phyloP scores from a whole-genome alignment of 2,113 vertebrate species.

The Semnornis frantzii region DNA sequence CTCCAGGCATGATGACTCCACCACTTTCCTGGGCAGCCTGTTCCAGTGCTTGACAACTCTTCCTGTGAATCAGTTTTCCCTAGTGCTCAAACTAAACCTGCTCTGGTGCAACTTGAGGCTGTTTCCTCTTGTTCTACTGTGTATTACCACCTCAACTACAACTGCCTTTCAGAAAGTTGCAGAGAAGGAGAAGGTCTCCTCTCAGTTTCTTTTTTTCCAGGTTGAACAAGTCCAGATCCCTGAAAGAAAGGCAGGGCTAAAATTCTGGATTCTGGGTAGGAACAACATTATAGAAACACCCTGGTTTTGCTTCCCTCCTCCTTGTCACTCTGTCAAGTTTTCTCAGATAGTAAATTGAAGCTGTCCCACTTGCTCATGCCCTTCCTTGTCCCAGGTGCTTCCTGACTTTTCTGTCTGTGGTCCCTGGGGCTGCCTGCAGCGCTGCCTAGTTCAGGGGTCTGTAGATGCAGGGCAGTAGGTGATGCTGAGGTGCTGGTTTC shows the following conservation, averaged over 20 bases:
- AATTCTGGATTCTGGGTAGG: background rate
- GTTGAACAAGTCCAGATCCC: no score
- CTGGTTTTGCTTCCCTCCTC: background rate
- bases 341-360: background rate
- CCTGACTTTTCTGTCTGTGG: fast-evolving
- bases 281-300: fast-evolving
- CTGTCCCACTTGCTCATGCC: fast-evolving
- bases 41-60: no score
- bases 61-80: no score
- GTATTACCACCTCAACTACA: no score
- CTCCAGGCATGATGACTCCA: no score
- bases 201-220: no score
- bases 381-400: fast-evolving
- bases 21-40: no score
- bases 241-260: background rate
- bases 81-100: no score
- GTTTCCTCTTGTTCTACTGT: no score
- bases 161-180: no score
- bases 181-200: no score
- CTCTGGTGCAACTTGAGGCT: no score
- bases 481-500: background rate
- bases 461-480: background rate
- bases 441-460: fast-evolving
- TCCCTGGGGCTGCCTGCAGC: background rate
- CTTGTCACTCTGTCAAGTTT: background rate